Base-by-base conservation (phyloP, 2,797 vertebrate species). In the Falco biarmicus region DNA sequence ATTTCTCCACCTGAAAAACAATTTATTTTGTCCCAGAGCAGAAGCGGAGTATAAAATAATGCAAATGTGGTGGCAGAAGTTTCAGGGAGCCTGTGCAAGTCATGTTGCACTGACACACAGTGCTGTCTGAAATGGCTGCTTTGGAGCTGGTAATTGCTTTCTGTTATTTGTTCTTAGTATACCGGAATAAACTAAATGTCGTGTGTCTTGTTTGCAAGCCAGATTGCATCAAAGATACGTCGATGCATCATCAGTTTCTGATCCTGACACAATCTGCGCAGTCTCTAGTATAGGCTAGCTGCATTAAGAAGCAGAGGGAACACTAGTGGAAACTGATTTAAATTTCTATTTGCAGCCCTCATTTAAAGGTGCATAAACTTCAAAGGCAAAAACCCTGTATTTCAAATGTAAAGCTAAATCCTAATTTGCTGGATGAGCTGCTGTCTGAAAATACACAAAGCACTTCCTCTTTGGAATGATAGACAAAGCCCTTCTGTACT, bases 351-450 rank as follows among this genome's bases (percentile, higher is more conserved):
- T 94, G 69, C 63, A 86, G 25, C 17, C 48, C 51, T 87, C 71
- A 29, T 82, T 31, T 90, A 65, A 87, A 89, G 56, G 64, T 93
- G 41, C 60, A 29, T 89, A 79, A 94, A 43, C 81, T 90, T 90
- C 63, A 87, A 89, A 94, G 7, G 8, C 43, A 84, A 78, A 89
- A 92, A 48, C 18, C 5, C 48, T 24, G 13, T 73, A n/a, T 84
- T 92, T 95, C 84, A 90, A 77, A 41, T 37, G 8, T 41, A 76
- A 79, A 89, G 50, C 90, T 92, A 84, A 89, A 82, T 82, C 74
- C 61, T 90, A 66, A 80, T 92, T 96, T 60, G n/a, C 80, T 89
- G 87, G 54, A 66, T 82, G 43, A 94, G 45, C 31, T 0, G 0
- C 51, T 89, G 66, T 66, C 70, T 93, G 92, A 95, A 96, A 92